phyloP scores from a whole-genome alignment of 1,140 invertebrate species.

The Hylaeus volcanicus region DNA sequence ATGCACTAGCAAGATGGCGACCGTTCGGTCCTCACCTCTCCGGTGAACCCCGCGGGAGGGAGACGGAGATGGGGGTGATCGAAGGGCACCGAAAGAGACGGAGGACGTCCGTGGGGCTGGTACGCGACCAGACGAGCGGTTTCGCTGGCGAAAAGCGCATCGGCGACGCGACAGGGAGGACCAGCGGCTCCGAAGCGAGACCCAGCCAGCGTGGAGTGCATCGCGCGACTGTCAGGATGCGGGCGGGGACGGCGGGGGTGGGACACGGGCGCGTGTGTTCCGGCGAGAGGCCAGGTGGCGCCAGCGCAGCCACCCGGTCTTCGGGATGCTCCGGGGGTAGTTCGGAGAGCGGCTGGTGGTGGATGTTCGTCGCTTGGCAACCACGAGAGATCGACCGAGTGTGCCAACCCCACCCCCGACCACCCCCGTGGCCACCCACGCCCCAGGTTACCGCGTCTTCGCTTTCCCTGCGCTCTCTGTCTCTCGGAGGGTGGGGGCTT shows the following conservation, averaged over 20 bases:
- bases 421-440: neutral
- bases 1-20: conserved; percentile 51
- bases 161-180: conserved; percentile 49
- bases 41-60: neutral
- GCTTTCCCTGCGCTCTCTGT: neutral
- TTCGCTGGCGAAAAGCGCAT: conserved; percentile 32
- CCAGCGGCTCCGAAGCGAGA: conserved; percentile 58
- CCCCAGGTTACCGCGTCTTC: neutral
- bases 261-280: conserved; percentile 48
- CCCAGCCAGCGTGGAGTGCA: conserved; percentile 74
- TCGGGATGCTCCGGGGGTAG: conserved; percentile 48
- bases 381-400: conserved; percentile 78
- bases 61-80: conserved; percentile 4
- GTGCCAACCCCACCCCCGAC: conserved; percentile 37
- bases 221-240: conserved; percentile 73
- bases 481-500: conserved; percentile 25
- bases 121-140: conserved; percentile 23
- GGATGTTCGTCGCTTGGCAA: conserved; percentile 79
- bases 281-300: conserved; percentile 52
- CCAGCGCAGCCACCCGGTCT: conserved; percentile 44
- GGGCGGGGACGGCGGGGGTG: conserved; percentile 72
- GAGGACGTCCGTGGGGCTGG: neutral
- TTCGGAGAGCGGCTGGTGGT: conserved; percentile 52
- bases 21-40: conserved; percentile 21
- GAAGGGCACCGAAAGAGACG: neutral